phyloP scores from a whole-genome alignment of 2,113 vertebrate genomes.

The Lates calcarifer region DNA sequence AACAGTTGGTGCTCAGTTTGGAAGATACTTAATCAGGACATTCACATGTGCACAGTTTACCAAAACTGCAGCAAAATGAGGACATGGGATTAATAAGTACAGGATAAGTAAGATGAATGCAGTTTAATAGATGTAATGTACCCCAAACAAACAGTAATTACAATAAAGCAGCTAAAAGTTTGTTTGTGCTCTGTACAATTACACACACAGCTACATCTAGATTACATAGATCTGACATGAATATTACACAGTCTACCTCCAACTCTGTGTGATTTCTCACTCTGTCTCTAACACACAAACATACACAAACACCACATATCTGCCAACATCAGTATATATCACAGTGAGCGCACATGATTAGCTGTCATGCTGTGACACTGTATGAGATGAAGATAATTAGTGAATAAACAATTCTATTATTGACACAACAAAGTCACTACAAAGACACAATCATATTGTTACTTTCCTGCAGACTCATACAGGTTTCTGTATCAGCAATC shows the following conservation, averaged over 20 bases:
- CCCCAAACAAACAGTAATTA: not conserved
- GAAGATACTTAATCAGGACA: not conserved
- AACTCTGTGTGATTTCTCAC: constrained; percentile 10
- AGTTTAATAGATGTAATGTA: constrained; percentile 8
- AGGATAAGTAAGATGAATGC: not conserved
- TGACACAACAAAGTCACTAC: not conserved
- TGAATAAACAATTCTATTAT: not conserved
- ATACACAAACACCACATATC: constrained; percentile 11
- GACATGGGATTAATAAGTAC: not conserved
- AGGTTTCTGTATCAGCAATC: not conserved
- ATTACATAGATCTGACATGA: not conserved
- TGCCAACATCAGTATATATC: constrained; percentile 20
- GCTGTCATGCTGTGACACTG: constrained; percentile 32
- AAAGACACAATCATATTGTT: not conserved
- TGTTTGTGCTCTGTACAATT: not conserved
- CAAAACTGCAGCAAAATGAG: not conserved
- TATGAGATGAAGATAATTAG: constrained; percentile 14
- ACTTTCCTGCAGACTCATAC: too few species aligned
- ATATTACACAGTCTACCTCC: not conserved
- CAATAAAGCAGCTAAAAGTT: not conserved
- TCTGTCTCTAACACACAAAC: constrained; percentile 2
- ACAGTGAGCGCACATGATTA: not conserved
- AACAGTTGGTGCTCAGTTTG: not conserved
- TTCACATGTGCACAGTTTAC: not conserved
- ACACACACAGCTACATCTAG: not conserved